These are phyloP conservation scores for Metallyticus violacea DNA, from an alignment of 2,888 invertebrate genomes.

Conservation along the genomic window DNA sequence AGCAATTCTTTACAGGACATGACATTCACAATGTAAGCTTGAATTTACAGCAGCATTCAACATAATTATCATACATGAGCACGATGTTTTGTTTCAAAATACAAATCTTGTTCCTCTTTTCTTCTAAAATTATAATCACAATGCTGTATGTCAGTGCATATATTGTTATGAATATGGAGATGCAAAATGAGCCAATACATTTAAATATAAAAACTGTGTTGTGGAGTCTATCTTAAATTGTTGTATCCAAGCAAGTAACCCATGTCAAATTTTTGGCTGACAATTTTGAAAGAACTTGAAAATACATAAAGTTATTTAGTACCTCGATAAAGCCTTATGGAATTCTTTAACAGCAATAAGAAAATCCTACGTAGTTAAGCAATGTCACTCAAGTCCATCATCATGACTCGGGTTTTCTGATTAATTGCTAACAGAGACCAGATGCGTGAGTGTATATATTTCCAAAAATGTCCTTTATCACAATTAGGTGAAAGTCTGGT, in stretches of 20 bases:
- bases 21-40: constrained; percentile 4
- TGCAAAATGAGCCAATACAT: neutral
- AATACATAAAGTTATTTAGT: neutral
- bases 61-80: constrained; percentile 15
- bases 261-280: neutral
- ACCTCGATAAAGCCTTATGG: neutral
- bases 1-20: neutral
- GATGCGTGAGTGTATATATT: no score
- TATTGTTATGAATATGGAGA: neutral
- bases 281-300: neutral
- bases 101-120: neutral
- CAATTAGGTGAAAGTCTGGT: no score
- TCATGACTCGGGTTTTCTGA: no score
- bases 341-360: neutral
- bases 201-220: neutral
- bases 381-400: neutral
- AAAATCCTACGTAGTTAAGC: no score
- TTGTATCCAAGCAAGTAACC: neutral
- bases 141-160: neutral
- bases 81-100: neutral
- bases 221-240: neutral
- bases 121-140: neutral
- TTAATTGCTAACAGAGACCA: no score
- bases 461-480: no score
- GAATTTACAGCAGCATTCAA: constrained; percentile 4